phyloP scores from a whole-genome alignment of 2,888 invertebrate species.

The Cecidostiba fungosa region DNA sequence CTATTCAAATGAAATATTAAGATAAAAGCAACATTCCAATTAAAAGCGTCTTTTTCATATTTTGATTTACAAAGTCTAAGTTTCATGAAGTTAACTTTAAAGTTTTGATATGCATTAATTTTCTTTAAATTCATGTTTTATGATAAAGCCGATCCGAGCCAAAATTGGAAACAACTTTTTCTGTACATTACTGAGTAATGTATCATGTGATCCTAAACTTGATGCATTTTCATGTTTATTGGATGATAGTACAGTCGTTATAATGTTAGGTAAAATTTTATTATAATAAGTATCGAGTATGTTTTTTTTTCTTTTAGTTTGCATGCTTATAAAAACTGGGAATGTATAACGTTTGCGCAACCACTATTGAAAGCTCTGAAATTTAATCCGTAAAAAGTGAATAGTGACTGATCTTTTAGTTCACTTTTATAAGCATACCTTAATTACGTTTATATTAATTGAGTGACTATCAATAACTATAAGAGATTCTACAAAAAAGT shows the following conservation, averaged over 20 bases:
- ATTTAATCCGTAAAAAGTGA: slow-evolving; percentile 17
- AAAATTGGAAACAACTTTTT: slow-evolving; percentile 31
- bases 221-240: slow-evolving; percentile 41
- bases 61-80: slow-evolving; percentile 13
- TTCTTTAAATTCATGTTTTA: slow-evolving; percentile 22
- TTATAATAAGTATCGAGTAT: slow-evolving; percentile 14
- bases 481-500: slow-evolving; percentile 16
- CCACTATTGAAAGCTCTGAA: slow-evolving; percentile 3
- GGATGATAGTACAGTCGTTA: not conserved
- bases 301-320: slow-evolving; percentile 16
- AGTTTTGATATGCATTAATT: slow-evolving; percentile 18
- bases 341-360: slow-evolving; percentile 22
- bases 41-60: slow-evolving; percentile 26
- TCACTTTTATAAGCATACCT: slow-evolving; percentile 28
- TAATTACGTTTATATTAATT: slow-evolving; percentile 33
- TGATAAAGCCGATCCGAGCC: slow-evolving; percentile 33
- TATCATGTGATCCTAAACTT: not conserved
- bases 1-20: slow-evolving; percentile 25
- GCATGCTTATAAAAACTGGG: slow-evolving; percentile 6
- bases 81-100: not conserved
- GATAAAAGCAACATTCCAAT: slow-evolving; percentile 59
- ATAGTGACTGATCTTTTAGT: slow-evolving; percentile 43
- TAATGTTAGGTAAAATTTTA: slow-evolving; percentile 21
- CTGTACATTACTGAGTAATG: slow-evolving; percentile 24
- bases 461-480: slow-evolving; percentile 24